Evolutionary conservation across 1,140 invertebrate species (phyloP).

Genomic region (Platorchestia sp.): DNA sequence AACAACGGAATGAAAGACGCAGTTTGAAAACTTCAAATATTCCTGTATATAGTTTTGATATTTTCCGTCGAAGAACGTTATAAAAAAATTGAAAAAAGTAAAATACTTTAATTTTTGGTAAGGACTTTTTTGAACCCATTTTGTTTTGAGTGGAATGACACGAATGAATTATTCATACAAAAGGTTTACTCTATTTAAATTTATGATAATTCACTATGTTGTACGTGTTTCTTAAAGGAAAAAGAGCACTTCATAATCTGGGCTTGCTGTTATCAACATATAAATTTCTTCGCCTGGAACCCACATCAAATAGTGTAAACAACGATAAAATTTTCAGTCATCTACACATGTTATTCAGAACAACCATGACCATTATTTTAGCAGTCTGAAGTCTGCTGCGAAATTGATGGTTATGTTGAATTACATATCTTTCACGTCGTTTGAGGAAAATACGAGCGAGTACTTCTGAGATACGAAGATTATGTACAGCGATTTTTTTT

Average conservation of each 20-base stretch:
- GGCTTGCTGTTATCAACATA: not conserved
- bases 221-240: not conserved
- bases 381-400: not conserved
- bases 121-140: not conserved
- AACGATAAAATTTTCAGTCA: not conserved
- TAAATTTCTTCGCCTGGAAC: not conserved
- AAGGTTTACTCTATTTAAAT: not conserved
- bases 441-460: not conserved
- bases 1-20: not conserved
- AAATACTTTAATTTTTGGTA: not conserved
- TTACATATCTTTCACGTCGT: not conserved
- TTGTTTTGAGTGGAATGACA: not conserved
- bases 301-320: not conserved
- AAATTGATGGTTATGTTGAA: not conserved
- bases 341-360: no score
- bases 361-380: no score
- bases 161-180: not conserved
- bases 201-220: not conserved
- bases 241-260: not conserved
- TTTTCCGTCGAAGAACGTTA: not conserved
- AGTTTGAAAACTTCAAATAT: not conserved
- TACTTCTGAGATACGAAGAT: not conserved
- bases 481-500: no score
- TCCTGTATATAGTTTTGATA: not conserved
- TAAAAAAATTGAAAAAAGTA: not conserved